phyloP scores from a whole-genome alignment of 1,140 invertebrate species.

The Drosophila simulans region DNA sequence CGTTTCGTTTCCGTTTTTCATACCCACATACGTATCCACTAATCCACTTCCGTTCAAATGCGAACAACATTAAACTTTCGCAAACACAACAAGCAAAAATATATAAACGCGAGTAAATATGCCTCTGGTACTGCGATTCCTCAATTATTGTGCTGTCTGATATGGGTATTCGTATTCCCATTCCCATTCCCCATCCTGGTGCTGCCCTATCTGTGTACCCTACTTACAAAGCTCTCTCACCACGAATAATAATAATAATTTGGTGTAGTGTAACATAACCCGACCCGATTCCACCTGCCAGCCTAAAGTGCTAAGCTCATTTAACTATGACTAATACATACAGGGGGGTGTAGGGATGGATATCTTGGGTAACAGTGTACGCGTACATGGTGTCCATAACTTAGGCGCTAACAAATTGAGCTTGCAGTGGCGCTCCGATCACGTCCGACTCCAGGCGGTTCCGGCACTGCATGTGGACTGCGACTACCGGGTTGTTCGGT shows the following conservation, averaged over 20 bases:
- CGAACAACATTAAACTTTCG: conserved; percentile 60
- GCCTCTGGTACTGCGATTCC: conserved; percentile 61
- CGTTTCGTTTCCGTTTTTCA: conserved; percentile 22
- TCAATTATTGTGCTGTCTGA: conserved; percentile 71
- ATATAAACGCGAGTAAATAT: conserved; percentile 48
- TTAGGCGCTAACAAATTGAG: conserved; percentile 80
- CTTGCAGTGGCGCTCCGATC: conserved; percentile 48
- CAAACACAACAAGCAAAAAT: conserved; percentile 76
- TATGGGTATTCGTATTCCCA: conserved; percentile 14
- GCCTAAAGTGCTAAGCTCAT: conserved; percentile 57
- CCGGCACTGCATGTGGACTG: conserved; percentile 56
- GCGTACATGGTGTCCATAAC: conserved; percentile 23
- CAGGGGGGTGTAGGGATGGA: not conserved
- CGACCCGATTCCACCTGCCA: conserved; percentile 20
- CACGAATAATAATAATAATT: conserved; percentile 17
- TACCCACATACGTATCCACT: not conserved
- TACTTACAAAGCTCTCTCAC: conserved; percentile 73
- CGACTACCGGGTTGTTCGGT: conserved; percentile 72
- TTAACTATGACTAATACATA: conserved; percentile 54
- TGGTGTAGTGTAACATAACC: conserved; percentile 29
- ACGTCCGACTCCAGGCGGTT: conserved; percentile 12
- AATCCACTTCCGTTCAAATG: conserved; percentile 10
- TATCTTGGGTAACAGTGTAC: conserved; percentile 7
- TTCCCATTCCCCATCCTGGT: conserved; percentile 5
- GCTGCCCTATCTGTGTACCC: conserved; percentile 41